Conservation (phyloP, 1,140 invertebrate species). For the Hylaeus anthracinus region DNA sequence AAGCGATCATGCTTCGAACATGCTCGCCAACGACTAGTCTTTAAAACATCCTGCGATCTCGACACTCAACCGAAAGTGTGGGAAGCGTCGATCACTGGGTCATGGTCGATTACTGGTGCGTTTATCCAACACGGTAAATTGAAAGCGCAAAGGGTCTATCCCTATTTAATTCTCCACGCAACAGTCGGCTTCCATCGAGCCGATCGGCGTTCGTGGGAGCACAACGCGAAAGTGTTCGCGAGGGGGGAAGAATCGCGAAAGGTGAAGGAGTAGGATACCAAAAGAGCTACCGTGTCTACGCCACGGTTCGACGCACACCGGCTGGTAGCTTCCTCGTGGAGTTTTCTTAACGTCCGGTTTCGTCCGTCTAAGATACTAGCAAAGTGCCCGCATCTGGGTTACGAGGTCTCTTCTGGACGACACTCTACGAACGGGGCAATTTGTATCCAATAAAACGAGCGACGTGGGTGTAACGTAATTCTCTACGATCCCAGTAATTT, state of each 20-base stretch:
- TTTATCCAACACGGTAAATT: too few relatives aligned
- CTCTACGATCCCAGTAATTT: slow-evolving; percentile 18
- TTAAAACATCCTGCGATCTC: neutral
- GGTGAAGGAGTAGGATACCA: neutral
- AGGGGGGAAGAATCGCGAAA: slow-evolving; percentile 4
- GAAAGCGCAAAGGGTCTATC: too few relatives aligned
- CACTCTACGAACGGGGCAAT: neutral
- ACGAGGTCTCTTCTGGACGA: slow-evolving; percentile 32
- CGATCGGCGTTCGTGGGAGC: slow-evolving; percentile 31
- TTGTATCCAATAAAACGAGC: slow-evolving; percentile 17
- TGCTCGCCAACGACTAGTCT: neutral
- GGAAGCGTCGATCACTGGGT: too few relatives aligned
- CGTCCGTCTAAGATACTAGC: neutral
- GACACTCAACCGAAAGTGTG: too few relatives aligned
- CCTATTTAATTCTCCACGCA: too few relatives aligned
- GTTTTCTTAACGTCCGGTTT: slow-evolving; percentile 16
- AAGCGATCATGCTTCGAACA: too few relatives aligned
- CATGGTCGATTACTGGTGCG: too few relatives aligned
- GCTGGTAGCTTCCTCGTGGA: neutral
- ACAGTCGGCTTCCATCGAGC: neutral
- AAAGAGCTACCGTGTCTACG: slow-evolving; percentile 8
- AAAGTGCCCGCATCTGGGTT: slow-evolving; percentile 39
- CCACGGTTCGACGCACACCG: slow-evolving; percentile 1
- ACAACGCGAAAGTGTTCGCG: slow-evolving; percentile 41
- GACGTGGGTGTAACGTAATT: slow-evolving; percentile 30